Evolutionary conservation across 2,113 vertebrate species (phyloP), one percentile per base, ranked within the genome.

Genomic region (Coregonus clupeaformis): DNA sequence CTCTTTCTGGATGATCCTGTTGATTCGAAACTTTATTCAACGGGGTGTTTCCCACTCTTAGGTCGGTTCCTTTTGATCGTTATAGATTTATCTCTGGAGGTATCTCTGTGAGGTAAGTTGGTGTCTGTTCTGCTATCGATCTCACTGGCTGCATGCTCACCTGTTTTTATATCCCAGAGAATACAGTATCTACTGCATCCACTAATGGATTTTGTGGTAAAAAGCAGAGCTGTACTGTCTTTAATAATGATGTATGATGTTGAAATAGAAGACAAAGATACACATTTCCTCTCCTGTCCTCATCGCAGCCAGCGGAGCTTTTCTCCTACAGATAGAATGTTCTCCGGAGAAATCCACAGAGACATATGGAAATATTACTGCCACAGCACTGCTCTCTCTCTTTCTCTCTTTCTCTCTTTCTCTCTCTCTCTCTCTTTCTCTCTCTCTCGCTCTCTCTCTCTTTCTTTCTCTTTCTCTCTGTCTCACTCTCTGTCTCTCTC

Each of bases 211-310:
- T 7, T 22, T 22, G n/a, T 60, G 24, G 18, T 24, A n/a, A n/a
- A 60, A 60, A 24, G 57, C 57, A 11, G 49, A 18, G 18, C 49
- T 45, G 9, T 45, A 45, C 9, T 52, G 49, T 52, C 49, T 52
- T 14, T 52, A 52, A 52, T 52, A 52, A 18, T 52, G 14, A 52
- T 52, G 14, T 52, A 52, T 52, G 49, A 52, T 52, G 49, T 52
- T 5, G 49, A 52, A 52, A 52, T 52, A 52, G 20, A 14, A 60
- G 59, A 62, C 9, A 25, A 62, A 24, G 27, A n/a, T 16, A 14
- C 22, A 29, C 63, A 29, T 65, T 27, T 65, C 63, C 63, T 65
- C 63, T 65, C 63, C 63, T 27, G 22, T 60, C 63, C 13, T 65
- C 4, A 12, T 65, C 12, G 25, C 16, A 9, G 59, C 59, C 59